A percentile compares a stretch with the other conserved stretches of the same genome.
These are phyloP conservation scores for Formica selysi DNA, from an alignment of 1,140 invertebrate species.

Conservation along the genomic window DNA sequence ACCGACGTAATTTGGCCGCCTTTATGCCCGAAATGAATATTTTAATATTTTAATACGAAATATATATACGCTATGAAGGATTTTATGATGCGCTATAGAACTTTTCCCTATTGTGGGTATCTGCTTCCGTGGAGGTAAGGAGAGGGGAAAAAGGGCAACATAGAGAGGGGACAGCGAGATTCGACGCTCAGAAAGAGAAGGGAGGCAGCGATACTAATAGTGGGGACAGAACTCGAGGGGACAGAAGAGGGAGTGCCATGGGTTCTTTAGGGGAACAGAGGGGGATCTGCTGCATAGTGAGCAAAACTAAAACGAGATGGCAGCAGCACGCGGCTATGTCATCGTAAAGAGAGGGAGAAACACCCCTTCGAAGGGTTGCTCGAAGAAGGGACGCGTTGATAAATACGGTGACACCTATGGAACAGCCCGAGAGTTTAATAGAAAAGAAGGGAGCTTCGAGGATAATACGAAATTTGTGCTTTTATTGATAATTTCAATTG, in stretches of 20 bases:
- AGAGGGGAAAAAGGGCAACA: not conserved
- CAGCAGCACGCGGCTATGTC: constrained; percentile 76
- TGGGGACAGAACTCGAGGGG: constrained; percentile 23
- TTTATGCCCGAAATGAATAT: constrained; percentile 85
- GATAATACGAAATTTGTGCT: not conserved
- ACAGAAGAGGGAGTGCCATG: constrained; percentile 9
- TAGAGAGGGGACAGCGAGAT: constrained; percentile 31
- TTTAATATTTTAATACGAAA: constrained; percentile 86
- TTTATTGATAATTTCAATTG: constrained; percentile 10
- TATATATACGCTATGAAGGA: constrained; percentile 86
- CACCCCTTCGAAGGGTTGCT: constrained; percentile 34
- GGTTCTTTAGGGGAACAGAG: not conserved
- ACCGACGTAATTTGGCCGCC: constrained; percentile 83
- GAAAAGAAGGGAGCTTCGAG: not conserved
- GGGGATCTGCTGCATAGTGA: constrained; percentile 19
- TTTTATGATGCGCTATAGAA: constrained; percentile 88
- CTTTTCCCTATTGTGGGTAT: constrained; percentile 85
- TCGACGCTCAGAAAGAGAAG: constrained; percentile 17
- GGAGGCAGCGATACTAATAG: constrained; percentile 56
- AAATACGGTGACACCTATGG: constrained; percentile 62
- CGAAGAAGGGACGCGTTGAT: constrained; percentile 11
- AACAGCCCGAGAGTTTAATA: constrained; percentile 12
- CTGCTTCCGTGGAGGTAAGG: constrained; percentile 66
- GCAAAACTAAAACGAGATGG: constrained; percentile 65
- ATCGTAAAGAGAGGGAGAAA: not conserved